Conservation (phyloP, 2,113 vertebrate genomes). For the Labeo rohita region DNA sequence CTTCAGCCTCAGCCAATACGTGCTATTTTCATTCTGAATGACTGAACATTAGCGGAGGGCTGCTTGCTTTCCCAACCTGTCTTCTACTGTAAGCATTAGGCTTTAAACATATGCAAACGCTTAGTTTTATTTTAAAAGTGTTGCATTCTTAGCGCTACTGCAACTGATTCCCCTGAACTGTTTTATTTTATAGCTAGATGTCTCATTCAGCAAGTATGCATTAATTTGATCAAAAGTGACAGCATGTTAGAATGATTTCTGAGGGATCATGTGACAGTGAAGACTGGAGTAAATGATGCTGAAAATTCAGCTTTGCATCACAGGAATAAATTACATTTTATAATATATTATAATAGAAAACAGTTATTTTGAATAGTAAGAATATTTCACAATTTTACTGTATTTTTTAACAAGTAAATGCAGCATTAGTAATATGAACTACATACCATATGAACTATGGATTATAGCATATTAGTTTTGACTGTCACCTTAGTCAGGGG, state of each 20-base stretch:
- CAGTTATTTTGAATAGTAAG: neutral
- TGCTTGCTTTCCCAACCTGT: neutral
- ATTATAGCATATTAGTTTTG: no score
- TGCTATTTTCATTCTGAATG: neutral
- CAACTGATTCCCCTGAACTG: neutral
- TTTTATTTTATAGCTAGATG: neutral
- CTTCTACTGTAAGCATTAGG: neutral
- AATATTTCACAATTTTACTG: no score
- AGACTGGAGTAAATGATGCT: neutral
- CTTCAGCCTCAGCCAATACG: neutral
- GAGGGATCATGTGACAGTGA: neutral
- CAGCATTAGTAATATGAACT: no score
- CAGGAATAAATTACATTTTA: neutral
- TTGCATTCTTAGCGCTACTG: neutral
- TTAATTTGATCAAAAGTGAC: neutral
- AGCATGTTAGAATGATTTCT: neutral
- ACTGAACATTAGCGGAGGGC: neutral
- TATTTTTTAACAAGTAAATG: no score
- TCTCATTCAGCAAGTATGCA: neutral
- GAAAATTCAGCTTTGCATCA: neutral
- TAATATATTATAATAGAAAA: neutral
- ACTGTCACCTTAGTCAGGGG: no score
- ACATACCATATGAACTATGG: no score
- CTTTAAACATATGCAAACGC: neutral
- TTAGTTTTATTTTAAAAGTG: neutral